Evolutionary conservation across 2,113 vertebrate genomes (phyloP).

Genomic region (Gallinago media): DNA sequence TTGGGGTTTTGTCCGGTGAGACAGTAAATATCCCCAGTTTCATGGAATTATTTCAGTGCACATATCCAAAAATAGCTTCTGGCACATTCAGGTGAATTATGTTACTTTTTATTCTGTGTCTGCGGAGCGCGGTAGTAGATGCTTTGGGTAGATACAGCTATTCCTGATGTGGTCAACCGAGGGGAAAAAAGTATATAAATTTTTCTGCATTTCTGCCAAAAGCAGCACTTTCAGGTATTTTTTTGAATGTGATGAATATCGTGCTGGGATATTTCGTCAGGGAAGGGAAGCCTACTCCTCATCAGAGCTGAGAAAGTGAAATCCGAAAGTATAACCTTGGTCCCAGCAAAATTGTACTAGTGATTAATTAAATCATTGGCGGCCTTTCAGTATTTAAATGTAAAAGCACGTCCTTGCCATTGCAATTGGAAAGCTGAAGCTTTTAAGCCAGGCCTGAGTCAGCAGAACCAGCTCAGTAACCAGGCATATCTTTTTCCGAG

Average conservation of each 20-base stretch:
- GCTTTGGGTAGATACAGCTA: background rate
- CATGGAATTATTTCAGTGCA: background rate
- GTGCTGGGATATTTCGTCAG: background rate
- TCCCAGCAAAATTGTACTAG: background rate
- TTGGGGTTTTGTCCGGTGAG: background rate
- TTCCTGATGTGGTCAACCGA: background rate
- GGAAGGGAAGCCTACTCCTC: background rate
- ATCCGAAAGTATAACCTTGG: background rate
- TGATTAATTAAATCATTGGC: background rate
- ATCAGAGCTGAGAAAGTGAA: background rate
- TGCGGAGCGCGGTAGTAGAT: background rate
- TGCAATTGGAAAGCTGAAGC: background rate
- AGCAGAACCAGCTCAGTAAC: slow-evolving; percentile 44
- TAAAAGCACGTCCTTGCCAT: background rate
- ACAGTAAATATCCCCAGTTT: background rate
- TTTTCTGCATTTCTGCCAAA: background rate
- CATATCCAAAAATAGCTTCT: background rate
- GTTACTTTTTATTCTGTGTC: background rate
- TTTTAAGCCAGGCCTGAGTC: slow-evolving; percentile 38
- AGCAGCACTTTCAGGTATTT: background rate
- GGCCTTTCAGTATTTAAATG: slow-evolving; percentile 18
- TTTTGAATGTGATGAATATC: background rate
- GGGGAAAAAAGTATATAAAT: background rate
- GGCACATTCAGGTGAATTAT: background rate
- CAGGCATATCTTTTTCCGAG: slow-evolving; percentile 1